phyloP scores from a whole-genome alignment of 1,140 invertebrate genomes.

The Drosophila ohnishii region DNA sequence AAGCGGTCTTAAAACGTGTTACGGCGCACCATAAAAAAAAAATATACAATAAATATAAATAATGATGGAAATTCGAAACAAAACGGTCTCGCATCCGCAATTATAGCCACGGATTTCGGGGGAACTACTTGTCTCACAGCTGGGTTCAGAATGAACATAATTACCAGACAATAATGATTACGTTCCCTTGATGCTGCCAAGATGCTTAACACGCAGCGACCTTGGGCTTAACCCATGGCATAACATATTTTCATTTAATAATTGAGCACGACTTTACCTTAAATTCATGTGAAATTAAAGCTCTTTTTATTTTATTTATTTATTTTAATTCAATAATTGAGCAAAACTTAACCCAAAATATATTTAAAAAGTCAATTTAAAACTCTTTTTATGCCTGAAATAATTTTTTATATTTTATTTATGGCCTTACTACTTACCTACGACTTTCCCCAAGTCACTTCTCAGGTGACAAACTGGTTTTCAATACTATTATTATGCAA shows the following conservation, averaged over 20 bases:
- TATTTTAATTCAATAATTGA: too few relatives aligned
- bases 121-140: constrained; percentile 29
- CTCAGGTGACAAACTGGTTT: not conserved
- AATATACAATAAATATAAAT: constrained; percentile 2
- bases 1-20: constrained; percentile 26
- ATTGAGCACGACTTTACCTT: too few relatives aligned
- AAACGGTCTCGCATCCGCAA: constrained; percentile 33
- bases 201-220: constrained; percentile 1
- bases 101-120: constrained; percentile 8
- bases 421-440: not conserved
- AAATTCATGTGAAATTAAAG: too few relatives aligned
- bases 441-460: constrained; percentile 17
- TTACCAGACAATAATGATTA: constrained; percentile 17
- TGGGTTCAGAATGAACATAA: constrained; percentile 30
- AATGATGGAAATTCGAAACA: constrained; percentile 29
- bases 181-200: not conserved
- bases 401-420: not conserved
- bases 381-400: too few relatives aligned
- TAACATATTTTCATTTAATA: not conserved
- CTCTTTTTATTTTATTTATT: not conserved
- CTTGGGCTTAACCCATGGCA: constrained; percentile 32
- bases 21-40: constrained; percentile 11
- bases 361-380: too few relatives aligned
- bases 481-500: constrained; percentile 12
- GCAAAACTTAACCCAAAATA: too few relatives aligned